A percentile compares a stretch with the other conserved stretches of the same genome.
Evolutionary conservation across 2,797 vertebrate genomes (phyloP).

Genomic region (Geotrypetes seraphini): DNA sequence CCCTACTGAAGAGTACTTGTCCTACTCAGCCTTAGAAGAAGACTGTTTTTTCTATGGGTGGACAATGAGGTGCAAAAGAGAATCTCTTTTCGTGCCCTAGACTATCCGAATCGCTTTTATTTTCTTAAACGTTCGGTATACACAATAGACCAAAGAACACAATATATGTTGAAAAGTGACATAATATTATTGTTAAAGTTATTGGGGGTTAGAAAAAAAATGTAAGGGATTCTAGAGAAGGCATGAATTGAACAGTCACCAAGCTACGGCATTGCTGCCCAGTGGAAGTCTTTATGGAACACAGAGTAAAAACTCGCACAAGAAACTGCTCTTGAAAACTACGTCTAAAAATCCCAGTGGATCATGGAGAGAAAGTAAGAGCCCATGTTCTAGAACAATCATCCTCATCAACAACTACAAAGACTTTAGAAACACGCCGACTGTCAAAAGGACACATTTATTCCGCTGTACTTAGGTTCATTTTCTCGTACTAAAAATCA

Average conservation of each 20-base stretch:
- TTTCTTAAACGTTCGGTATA: constrained; percentile 79
- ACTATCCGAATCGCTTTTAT: constrained; percentile 80
- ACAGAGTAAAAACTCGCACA: constrained; percentile 24
- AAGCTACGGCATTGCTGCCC: constrained; percentile 26
- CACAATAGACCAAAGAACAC: constrained; percentile 98
- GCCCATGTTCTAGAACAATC: constrained; percentile 20
- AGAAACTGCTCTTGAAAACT: constrained; percentile 32
- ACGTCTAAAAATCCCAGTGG: constrained; percentile 21
- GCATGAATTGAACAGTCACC: constrained; percentile 34
- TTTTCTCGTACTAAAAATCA: constrained; percentile 72
- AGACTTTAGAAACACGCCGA: constrained; percentile 11
- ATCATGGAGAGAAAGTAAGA: constrained; percentile 25
- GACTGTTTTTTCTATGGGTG: constrained; percentile 42
- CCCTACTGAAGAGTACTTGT: constrained; percentile 51
- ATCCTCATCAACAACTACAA: no score
- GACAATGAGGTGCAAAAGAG: constrained; percentile 39
- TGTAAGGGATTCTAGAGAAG: constrained; percentile 17
- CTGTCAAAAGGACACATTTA: constrained; percentile 48
- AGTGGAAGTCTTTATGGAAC: constrained; percentile 26
- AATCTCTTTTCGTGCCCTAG: constrained; percentile 64
- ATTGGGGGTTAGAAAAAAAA: constrained; percentile 21
- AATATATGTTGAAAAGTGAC: constrained; percentile 65
- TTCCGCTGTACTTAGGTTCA: constrained; percentile 64
- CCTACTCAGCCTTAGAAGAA: constrained; percentile 49
- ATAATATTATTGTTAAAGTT: constrained; percentile 37